Percentiles rank a stretch among this genome's conserved stretches.
phyloP scores from a whole-genome alignment of 2,888 invertebrate species.

The Teinopalpus imperialis region DNA sequence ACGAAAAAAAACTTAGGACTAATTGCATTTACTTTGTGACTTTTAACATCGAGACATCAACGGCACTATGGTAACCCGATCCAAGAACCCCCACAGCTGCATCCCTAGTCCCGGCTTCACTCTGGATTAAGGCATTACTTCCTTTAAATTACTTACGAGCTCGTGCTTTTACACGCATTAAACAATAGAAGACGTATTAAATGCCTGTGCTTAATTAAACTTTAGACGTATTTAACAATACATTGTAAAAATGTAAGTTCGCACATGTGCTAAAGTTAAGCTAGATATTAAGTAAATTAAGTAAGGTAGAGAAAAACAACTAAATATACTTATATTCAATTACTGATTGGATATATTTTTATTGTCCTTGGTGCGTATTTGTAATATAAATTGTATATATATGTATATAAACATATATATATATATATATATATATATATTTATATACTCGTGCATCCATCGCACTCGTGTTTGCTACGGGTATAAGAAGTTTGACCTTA shows the following conservation, averaged over 20 bases:
- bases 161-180: slow-evolving; percentile 21
- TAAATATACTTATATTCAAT: no score
- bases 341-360: no score
- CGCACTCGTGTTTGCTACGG: no score
- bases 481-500: no score
- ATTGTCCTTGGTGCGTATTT: no score
- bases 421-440: no score
- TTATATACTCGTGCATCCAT: no score
- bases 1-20: slow-evolving; percentile 10
- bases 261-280: slow-evolving; percentile 1
- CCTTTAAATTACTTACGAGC: slow-evolving; percentile 39
- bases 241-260: neutral
- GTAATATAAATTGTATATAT: no score
- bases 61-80: slow-evolving; percentile 49
- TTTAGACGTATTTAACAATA: slow-evolving; percentile 11
- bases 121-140: slow-evolving; percentile 67
- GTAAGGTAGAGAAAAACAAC: no score
- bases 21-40: slow-evolving; percentile 38
- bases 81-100: slow-evolving; percentile 57
- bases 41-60: slow-evolving; percentile 41
- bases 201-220: slow-evolving; percentile 22
- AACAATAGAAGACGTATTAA: slow-evolving; percentile 10
- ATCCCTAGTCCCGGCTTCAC: slow-evolving; percentile 48
- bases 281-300: no score
- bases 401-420: no score